Percentiles rank a stretch among this genome's conserved stretches.
Conservation (phyloP, 2,113 vertebrate genomes). For the Chrysochloris asiatica region DNA sequence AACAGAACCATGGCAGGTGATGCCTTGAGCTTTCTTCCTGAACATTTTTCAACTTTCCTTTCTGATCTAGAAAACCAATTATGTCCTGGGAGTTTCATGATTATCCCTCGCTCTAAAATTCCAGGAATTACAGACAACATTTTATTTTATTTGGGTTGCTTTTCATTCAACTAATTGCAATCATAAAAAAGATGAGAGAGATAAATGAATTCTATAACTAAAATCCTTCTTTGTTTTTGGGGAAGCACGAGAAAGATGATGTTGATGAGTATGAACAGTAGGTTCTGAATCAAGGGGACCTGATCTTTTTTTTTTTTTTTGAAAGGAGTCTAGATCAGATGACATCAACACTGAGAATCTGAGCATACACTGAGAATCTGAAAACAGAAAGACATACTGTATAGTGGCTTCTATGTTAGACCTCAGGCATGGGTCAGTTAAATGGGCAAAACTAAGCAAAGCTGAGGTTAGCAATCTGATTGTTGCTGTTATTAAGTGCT, state of each 20-base stretch:
- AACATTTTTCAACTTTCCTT: background rate
- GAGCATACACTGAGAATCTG: background rate
- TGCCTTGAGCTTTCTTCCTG: background rate
- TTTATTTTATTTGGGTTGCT: background rate
- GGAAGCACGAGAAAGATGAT: background rate
- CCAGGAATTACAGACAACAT: background rate
- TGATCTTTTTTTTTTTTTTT: background rate
- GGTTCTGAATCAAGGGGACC: background rate
- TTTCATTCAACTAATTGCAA: slow-evolving; percentile 8
- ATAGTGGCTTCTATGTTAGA: background rate
- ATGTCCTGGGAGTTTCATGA: background rate
- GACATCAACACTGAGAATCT: no score
- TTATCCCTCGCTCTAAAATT: background rate
- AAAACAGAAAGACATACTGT: background rate
- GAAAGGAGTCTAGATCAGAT: background rate
- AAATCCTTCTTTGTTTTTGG: background rate
- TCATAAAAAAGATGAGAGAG: background rate
- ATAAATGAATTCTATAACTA: background rate
- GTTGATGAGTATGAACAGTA: background rate
- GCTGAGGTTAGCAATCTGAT: background rate
- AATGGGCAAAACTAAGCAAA: background rate
- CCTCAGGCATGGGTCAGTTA: background rate
- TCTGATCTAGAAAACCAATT: background rate
- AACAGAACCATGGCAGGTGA: background rate
- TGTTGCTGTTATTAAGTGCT: no score